Percentiles rank a stretch among this genome's conserved stretches.
Conservation (phyloP, 2,888 invertebrate genomes). For the Eupithecia dodoneata region DNA sequence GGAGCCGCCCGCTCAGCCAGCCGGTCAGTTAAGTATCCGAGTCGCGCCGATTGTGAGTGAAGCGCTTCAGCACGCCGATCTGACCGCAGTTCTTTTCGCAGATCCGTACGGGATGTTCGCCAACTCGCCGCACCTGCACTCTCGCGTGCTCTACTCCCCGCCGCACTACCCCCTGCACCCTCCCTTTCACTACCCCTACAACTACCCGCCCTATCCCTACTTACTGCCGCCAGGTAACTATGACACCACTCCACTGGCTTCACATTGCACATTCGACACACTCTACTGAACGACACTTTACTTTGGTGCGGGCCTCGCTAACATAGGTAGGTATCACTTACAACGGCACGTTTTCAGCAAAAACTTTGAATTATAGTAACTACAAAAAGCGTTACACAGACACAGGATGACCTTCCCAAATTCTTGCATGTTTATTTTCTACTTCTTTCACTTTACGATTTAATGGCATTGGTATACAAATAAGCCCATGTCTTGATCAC, state of each 20-base stretch:
- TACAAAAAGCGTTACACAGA: background rate
- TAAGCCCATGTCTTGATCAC: background rate
- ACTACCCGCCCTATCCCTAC: conserved; percentile 78
- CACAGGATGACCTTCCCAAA: background rate
- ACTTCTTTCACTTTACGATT: background rate
- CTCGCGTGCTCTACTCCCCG: conserved; percentile 78
- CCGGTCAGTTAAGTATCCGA: conserved; percentile 84
- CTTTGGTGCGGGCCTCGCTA: conserved; percentile 27
- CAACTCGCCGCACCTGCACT: conserved; percentile 76
- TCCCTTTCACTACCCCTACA: conserved; percentile 80
- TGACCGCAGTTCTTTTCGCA: conserved; percentile 76
- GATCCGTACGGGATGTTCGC: conserved; percentile 78
- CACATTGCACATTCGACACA: conserved; percentile 36
- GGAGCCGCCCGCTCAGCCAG: conserved; percentile 82
- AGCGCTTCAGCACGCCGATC: conserved; percentile 72
- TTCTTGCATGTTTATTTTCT: background rate
- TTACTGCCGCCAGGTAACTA: conserved; percentile 80
- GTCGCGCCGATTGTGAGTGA: conserved; percentile 77
- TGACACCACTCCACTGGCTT: conserved; percentile 47
- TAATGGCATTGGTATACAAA: background rate
- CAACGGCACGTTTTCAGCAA: background rate
- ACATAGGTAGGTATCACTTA: conserved; percentile 24
- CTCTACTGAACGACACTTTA: conserved; percentile 33
- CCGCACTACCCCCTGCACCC: conserved; percentile 82
- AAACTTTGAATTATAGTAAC: background rate